Conservation (phyloP, 2,797 vertebrate genomes). For the Cirrhinus molitorella region DNA sequence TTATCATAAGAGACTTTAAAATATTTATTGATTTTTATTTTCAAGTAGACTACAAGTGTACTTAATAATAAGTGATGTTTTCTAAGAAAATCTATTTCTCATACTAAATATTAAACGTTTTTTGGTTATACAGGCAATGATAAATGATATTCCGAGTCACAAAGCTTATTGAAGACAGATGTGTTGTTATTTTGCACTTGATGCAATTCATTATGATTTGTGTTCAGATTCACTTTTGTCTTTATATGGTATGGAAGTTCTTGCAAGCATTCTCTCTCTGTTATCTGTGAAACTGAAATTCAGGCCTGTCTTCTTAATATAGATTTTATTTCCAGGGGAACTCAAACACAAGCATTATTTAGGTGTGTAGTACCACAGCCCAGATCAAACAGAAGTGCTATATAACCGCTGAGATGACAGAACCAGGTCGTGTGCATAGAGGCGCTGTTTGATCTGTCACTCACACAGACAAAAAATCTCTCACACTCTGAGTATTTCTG, state of each 20-base stretch:
- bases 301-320: not conserved
- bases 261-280: not conserved
- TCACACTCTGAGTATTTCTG: not conserved
- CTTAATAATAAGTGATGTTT: too few species aligned
- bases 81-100: too few species aligned
- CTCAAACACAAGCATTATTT: not conserved
- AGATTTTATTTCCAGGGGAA: not conserved
- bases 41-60: too few species aligned
- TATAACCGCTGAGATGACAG: conserved; percentile 6
- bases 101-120: not conserved
- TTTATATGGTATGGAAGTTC: not conserved
- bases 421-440: conserved; percentile 4
- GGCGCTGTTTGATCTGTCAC: not conserved
- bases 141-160: not conserved
- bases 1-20: not conserved
- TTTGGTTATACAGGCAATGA: not conserved
- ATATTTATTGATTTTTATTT: too few species aligned
- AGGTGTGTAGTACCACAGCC: not conserved
- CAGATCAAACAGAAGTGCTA: not conserved
- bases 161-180: not conserved
- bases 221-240: not conserved
- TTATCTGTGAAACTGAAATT: not conserved
- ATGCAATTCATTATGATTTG: not conserved
- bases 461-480: not conserved
- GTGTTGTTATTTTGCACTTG: too few species aligned